Evolutionary conservation across 2,888 invertebrate genomes (phyloP), one percentile per base, ranked within the genome.

Genomic region (Limenitis camilla): DNA sequence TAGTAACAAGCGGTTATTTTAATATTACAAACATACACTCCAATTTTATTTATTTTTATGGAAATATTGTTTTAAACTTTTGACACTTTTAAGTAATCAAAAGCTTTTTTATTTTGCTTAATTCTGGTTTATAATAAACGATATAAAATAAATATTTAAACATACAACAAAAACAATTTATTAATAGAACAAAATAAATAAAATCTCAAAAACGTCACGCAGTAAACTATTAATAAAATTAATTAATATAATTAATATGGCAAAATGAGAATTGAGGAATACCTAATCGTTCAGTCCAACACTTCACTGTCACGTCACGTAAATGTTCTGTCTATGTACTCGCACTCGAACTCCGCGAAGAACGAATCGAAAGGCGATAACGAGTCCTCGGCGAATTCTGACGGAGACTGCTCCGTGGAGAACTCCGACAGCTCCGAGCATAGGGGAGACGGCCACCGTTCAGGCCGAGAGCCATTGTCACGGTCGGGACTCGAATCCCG

Each of bases 301-400:
- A 60, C n/a, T n/a, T n/a, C n/a, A n/a, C n/a, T 60, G 74, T 76
- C 81, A 79, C 72, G 69, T 84, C 83, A 87, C 83, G 82, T 74
- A 64, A 85, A 87, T 64, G 86, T 86, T 63, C 86, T 76, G 66
- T 87, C 87, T 40, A 81, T 73, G 65, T 87, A 87, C 45, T 86
- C 86, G 66, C 78, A 84, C 61, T 86, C 85, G 66, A 88, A 88
- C 64, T 88, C 88, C 45, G 87, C 84, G 66, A 88, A 83, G 72
- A 88, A 88, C 49, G 86, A 76, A 65, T 91, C 89, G 62, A 90
- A 90, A 1, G 90, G 90, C 39, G 90, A 90, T 11, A 91, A 73
- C 5, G 90, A 89, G 52, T 90, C 86, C 62, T 88, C 88, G 6
- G 84, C 79, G 67, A 82, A 84, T 63, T 87, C 87, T 7, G 85